Base-by-base conservation (phyloP, 1,140 invertebrate genomes). In the Trachymyrmex cornetzi region DNA sequence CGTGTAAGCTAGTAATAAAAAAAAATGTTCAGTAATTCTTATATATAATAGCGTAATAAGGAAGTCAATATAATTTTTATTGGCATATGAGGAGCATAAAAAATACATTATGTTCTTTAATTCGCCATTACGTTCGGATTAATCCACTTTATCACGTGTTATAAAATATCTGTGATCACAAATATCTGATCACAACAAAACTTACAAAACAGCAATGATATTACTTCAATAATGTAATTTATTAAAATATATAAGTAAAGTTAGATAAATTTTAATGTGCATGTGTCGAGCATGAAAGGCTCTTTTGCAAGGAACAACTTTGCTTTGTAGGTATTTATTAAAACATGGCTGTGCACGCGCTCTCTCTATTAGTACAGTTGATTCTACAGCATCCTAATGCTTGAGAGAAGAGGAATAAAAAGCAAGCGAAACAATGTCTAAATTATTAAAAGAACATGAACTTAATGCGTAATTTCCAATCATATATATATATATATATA, bases 241-340 rank as follows among this genome's bases (percentile, higher is more conserved):
- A 48, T 64, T 50, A 50, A 30, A 50, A 79, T 79, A 79, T 24
- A 38, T 66, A 66, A 64, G 4, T 27, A 64, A 50, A 79, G 5
- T 3, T 48, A 57, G 27, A 9, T 24, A 48, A 22, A 5, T 77
- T 24, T 77, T 7, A 38, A 44, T 44, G 11, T 44, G 11, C 9
- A 44, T 44, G 38, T 38, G n/a, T 24, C 24, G 11, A 22, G 12
- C 44, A 50, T 44, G 5, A 79, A 79, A 77, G 16, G 22, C 48
- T 72, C 12, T 71, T 63, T 7, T 7, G 14, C 30, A 53, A 50
- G 12, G 2, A 9, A 5, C 44, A 79, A 19, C n/a, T 69, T 1
- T 9, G 11, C 19, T 79, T 67, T 48, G 30, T 69, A 44, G 2
- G 38, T 44, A 69, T n/a, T 14, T 69, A 38, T 9, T 38, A 69